Evolutionary conservation across 2,888 invertebrate species (phyloP), one percentile per base, ranked within the genome.

Genomic region (Macrophya annulata): DNA sequence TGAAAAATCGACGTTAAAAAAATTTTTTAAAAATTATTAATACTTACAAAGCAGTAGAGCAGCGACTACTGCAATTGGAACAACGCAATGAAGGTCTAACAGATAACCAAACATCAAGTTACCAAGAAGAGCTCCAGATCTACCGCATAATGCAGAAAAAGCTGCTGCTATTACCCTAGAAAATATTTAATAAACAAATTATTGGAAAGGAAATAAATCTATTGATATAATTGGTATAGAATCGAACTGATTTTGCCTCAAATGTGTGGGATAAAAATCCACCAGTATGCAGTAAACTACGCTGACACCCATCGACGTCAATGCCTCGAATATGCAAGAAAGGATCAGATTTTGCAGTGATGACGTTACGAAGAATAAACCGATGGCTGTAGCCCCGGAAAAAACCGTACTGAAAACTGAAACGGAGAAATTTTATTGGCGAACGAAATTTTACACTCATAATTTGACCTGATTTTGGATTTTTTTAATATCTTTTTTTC

Each of bases 151-250:
- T 87, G 97, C 94, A 15, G 96, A 96, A 62, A 97, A 93, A 71
- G 97, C 96, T 62, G 96, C 96, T 45, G 96, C 97, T 96, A 97
- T 96, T 90, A 96, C 96, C 94, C 97, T 96, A n/a, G 92, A 81
- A 92, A 92, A 72, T 86, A 25, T 45, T 59, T 40, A 84, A 43
- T 59, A 25, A 45, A 40, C n/a, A n/a, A 68, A 65, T 40, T n/a
- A 51, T 45, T 62, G 21, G 59, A 77, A 71, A 51, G 55, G 40
- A 17, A 68, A 9, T 74, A 85, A 85, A 85, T 21, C 12, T 43
- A 74, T 86, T 74, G 65, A 45, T 65, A 71, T 87, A 71, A 84
- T 85, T 82, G 84, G 62, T 59, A 51, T 5, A 55, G 40, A n/a
- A 48, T n/a, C 62, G 59, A 68, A 81, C 55, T 79, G 43, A 43